Percentiles rank a stretch among this genome's conserved stretches.
Evolutionary conservation across 2,113 vertebrate genomes (phyloP).

Genomic region (Pheucticus melanocephalus): DNA sequence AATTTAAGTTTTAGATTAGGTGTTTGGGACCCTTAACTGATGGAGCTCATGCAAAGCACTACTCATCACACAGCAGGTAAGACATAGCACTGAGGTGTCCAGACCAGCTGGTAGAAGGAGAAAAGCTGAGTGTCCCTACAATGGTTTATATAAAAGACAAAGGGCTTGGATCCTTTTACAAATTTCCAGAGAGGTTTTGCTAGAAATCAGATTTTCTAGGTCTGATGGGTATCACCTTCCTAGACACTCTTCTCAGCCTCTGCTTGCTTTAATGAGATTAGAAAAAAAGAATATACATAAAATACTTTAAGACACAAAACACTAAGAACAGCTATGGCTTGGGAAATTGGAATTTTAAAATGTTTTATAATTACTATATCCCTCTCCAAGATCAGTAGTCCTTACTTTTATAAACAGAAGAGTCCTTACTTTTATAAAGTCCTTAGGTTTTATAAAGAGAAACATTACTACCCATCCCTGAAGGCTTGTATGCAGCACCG

Average conservation of each 20-base stretch:
- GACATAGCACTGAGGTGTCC: not conserved
- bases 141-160: not conserved
- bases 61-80: not conserved
- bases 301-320: not conserved
- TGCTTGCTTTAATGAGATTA: not conserved
- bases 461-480: not conserved
- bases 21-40: not conserved
- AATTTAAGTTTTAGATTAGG: not conserved
- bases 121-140: not conserved
- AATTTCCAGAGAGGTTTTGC: not conserved
- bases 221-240: not conserved
- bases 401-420: not conserved
- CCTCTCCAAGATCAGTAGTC: not conserved
- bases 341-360: not conserved
- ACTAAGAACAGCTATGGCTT: not conserved
- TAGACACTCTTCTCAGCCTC: not conserved
- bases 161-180: not conserved
- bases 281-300: not conserved
- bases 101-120: not conserved
- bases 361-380: not conserved
- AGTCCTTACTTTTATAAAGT: no score
- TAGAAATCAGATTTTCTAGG: not conserved
- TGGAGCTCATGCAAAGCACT: not conserved
- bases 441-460: not conserved
- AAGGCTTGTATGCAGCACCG: not conserved